Percentiles rank a stretch among this genome's conserved stretches.
Conservation (phyloP, 23 tunicate species). For the Pegea sp. region DNA sequence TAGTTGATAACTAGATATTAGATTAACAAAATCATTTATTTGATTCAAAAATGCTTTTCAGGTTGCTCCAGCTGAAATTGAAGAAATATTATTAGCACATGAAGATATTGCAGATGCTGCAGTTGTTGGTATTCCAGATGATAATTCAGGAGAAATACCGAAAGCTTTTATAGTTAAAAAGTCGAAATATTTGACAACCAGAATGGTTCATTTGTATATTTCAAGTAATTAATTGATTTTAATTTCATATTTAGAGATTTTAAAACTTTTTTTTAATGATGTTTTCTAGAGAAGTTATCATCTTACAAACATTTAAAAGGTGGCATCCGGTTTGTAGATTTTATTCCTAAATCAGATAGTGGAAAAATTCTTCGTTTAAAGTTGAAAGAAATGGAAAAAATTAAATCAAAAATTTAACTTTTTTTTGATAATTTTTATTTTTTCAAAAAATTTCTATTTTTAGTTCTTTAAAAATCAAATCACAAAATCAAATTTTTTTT, state of each 20-base stretch:
- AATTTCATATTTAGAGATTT: too few species aligned
- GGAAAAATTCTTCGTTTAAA: constrained; percentile 65
- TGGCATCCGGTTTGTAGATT: constrained; percentile 34
- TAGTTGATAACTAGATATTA: too few species aligned
- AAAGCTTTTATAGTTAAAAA: constrained; percentile 16
- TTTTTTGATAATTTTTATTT: too few species aligned
- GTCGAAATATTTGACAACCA: neutral
- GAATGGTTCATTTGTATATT: constrained; percentile 1
- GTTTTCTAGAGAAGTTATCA: constrained; percentile 10
- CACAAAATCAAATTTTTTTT: too few species aligned
- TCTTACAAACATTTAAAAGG: constrained; percentile 20
- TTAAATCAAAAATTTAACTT: too few species aligned
- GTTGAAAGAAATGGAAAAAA: too few species aligned
- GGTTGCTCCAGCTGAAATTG: constrained; percentile 30
- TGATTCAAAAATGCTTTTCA: too few species aligned
- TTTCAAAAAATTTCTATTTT: too few species aligned
- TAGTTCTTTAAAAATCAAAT: too few species aligned
- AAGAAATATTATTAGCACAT: constrained; percentile 7
- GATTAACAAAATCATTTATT: too few species aligned
- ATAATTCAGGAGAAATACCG: constrained; percentile 12
- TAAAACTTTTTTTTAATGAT: neutral
- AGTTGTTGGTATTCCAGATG: constrained; percentile 11
- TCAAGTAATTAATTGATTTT: too few species aligned
- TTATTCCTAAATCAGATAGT: constrained; percentile 36
- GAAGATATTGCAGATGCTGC: constrained; percentile 13